phyloP scores from a whole-genome alignment of 2,113 vertebrate genomes.

The Spea bombifrons region DNA sequence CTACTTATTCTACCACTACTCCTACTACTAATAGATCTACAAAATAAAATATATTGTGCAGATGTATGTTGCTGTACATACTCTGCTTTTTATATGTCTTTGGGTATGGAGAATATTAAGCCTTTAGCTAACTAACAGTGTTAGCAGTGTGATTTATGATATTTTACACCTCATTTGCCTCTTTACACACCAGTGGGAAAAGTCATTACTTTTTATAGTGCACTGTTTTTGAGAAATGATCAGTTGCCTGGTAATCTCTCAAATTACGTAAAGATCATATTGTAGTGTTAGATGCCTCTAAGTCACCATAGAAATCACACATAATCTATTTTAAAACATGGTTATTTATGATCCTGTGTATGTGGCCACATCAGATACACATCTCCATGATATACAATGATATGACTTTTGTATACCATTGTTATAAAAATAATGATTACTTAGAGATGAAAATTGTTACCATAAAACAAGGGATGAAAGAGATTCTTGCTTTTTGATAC shows the following conservation, averaged over 20 bases:
- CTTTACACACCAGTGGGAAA: slow-evolving; percentile 37
- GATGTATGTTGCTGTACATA: too few relatives aligned
- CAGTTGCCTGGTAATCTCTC: slow-evolving; percentile 38
- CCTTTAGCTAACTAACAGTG: slow-evolving; percentile 32
- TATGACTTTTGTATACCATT: too few relatives aligned
- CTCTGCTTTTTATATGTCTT: neutral
- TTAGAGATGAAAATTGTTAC: too few relatives aligned
- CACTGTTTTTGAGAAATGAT: slow-evolving; percentile 42
- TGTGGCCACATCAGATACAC: neutral
- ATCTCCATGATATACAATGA: too few relatives aligned
- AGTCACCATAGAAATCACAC: slow-evolving; percentile 27
- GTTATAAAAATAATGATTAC: too few relatives aligned
- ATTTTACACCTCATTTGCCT: slow-evolving; percentile 44
- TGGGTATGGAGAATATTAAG: slow-evolving; percentile 17
- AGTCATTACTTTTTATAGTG: slow-evolving; percentile 44
- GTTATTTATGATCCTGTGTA: slow-evolving; percentile 15
- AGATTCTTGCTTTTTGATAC: too few relatives aligned
- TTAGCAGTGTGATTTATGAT: slow-evolving; percentile 42
- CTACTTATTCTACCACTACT: too few relatives aligned
- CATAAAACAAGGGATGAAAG: too few relatives aligned
- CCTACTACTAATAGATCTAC: too few relatives aligned
- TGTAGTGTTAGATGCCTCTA: slow-evolving; percentile 32
- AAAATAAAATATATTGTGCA: too few relatives aligned
- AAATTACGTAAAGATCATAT: slow-evolving; percentile 41
- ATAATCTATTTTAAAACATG: slow-evolving; percentile 21